Percentiles rank a stretch among this genome's conserved stretches.
Conservation (phyloP, 2,888 invertebrate genomes). For the Sphaerolaimus hirsutus region DNA sequence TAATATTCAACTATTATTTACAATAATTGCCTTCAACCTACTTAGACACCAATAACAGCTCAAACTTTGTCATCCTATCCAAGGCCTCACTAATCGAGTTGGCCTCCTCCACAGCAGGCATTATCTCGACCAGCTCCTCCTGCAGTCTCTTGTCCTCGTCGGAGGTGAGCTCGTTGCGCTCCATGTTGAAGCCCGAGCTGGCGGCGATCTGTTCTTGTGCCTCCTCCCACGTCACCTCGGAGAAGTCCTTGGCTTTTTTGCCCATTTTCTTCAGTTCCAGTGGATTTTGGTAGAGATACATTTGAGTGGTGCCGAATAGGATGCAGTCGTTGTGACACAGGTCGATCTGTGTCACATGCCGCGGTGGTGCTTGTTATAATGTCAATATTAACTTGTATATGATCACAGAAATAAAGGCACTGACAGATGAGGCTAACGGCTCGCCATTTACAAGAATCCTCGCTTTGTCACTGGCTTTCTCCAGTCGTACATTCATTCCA, state of each 20-base stretch:
- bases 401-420: background rate
- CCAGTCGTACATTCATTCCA: background rate
- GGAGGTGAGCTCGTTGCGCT: background rate
- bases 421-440: background rate
- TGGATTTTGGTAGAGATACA: constrained; percentile 32
- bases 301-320: constrained; percentile 33
- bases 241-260: background rate
- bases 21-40: background rate
- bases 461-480: constrained; percentile 2
- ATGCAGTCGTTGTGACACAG: constrained; percentile 32
- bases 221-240: constrained; percentile 8
- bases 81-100: constrained; percentile 32
- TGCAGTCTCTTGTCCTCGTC: constrained; percentile 19
- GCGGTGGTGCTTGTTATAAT: constrained; percentile 17
- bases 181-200: constrained; percentile 1
- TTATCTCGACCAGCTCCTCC: constrained; percentile 30
- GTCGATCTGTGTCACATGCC: constrained; percentile 25
- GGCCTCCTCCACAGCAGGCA: constrained; percentile 32
- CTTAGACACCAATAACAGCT: constrained; percentile 28
- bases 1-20: background rate
- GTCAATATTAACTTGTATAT: background rate
- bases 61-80: constrained; percentile 31
- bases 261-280: too few relatives aligned
- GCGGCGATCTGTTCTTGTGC: constrained; percentile 3
- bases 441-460: constrained; percentile 30